A percentile compares a stretch with the other conserved stretches of the same genome.
These are phyloP conservation scores for Progne subis DNA, from an alignment of 2,113 vertebrate species.

Conservation along the genomic window DNA sequence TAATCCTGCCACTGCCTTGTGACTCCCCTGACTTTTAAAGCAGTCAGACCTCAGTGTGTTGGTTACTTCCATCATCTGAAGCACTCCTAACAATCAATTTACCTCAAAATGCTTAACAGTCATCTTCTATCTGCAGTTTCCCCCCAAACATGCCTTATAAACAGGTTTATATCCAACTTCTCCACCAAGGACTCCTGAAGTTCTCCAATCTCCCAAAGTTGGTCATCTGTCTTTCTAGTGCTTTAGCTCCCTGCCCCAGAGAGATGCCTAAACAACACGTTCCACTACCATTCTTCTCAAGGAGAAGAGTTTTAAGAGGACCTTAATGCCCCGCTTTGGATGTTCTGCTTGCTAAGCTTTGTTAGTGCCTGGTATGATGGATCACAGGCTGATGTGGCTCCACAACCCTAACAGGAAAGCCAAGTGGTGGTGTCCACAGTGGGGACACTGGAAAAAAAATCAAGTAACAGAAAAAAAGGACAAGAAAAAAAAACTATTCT, in stretches of 20 bases:
- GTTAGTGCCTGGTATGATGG: rapidly evolving
- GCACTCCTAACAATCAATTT: neutral
- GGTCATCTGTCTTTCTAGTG: neutral
- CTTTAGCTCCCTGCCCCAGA: neutral
- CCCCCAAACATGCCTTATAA: neutral
- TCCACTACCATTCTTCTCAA: neutral
- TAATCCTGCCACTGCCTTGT: neutral
- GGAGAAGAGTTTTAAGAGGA: neutral
- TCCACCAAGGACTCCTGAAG: neutral
- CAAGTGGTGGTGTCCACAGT: neutral
- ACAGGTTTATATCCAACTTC: neutral
- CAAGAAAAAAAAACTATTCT: neutral
- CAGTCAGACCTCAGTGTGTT: neutral
- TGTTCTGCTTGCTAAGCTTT: neutral
- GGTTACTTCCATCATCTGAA: neutral
- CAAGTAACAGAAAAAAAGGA: neutral
- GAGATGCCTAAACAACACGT: neutral
- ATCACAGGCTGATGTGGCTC: neutral
- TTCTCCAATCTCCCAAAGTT: neutral
- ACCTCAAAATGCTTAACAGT: neutral
- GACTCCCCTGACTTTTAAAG: neutral
- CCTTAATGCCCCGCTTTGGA: neutral
- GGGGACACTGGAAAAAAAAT: neutral
- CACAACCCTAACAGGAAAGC: neutral
- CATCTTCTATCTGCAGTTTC: neutral